Evolutionary conservation across 2,888 invertebrate genomes (phyloP).

Genomic region (Deroplatys truncata): DNA sequence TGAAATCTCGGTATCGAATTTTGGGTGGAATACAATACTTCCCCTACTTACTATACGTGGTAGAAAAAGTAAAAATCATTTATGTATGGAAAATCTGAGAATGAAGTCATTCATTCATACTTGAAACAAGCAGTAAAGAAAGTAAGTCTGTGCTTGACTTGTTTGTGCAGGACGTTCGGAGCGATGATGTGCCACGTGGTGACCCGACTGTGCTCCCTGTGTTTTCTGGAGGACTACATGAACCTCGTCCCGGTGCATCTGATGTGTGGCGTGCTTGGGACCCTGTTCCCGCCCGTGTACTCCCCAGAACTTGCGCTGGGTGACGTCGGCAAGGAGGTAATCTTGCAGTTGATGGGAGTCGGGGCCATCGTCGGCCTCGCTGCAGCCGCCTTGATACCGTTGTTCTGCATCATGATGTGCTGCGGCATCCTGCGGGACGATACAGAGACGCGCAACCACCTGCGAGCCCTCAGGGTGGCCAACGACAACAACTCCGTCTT

Average conservation of each 20-base stretch:
- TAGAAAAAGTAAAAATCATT: too few relatives aligned
- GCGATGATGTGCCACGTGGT: conserved; percentile 27
- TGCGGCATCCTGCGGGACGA: neutral
- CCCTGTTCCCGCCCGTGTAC: conserved; percentile 37
- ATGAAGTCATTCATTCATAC: too few relatives aligned
- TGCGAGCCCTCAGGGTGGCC: neutral
- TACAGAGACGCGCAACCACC: neutral
- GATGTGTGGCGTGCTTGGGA: conserved; percentile 38
- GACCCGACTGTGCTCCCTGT: conserved; percentile 37
- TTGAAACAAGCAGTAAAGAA: too few relatives aligned
- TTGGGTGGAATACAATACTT: too few relatives aligned
- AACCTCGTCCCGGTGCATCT: conserved; percentile 41
- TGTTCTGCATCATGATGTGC: neutral
- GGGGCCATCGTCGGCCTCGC: neutral
- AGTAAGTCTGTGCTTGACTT: neutral
- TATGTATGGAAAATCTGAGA: too few relatives aligned
- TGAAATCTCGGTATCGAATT: too few relatives aligned
- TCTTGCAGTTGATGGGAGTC: neutral
- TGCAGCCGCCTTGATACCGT: neutral
- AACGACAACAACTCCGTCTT: neutral
- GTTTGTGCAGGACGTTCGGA: neutral
- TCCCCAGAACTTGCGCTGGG: conserved; percentile 31
- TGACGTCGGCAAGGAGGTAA: conserved; percentile 27
- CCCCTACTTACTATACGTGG: too few relatives aligned
- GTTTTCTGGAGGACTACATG: conserved; percentile 43